These are phyloP conservation scores for Noctua janthe DNA, from an alignment of 2,888 invertebrate species.

Conservation along the genomic window DNA sequence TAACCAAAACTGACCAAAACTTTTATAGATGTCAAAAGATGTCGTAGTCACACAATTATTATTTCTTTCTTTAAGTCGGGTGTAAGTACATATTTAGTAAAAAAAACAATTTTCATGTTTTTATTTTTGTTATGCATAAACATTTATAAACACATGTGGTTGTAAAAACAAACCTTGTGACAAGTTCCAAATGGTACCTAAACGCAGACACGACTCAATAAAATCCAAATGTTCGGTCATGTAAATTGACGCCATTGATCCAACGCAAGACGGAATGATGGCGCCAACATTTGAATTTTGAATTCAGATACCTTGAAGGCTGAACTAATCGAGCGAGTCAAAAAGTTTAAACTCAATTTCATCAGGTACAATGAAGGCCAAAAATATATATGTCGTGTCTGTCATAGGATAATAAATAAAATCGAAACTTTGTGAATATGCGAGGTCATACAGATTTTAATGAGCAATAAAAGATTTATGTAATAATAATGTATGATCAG, in stretches of 20 bases:
- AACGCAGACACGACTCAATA: slow-evolving; percentile 37
- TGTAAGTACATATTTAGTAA: neutral
- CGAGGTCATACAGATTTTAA: neutral
- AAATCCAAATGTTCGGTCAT: slow-evolving; percentile 38
- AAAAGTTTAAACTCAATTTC: slow-evolving; percentile 73
- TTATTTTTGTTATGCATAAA: slow-evolving; percentile 1
- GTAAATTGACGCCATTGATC: slow-evolving; percentile 44
- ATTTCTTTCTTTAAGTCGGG: neutral
- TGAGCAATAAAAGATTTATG: neutral
- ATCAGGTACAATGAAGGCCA: slow-evolving; percentile 42
- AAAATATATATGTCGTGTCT: neutral
- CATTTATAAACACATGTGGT: slow-evolving; percentile 20
- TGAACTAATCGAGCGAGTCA: slow-evolving; percentile 65
- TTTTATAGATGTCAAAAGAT: neutral
- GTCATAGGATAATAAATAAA: neutral
- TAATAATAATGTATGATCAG: neutral
- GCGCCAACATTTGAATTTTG: slow-evolving; percentile 55
- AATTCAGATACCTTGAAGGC: slow-evolving; percentile 55
- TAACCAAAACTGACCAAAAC: neutral
- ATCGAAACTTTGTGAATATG: neutral
- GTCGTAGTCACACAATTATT: neutral
- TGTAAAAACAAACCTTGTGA: slow-evolving; percentile 28
- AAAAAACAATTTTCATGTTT: neutral
- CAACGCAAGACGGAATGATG: slow-evolving; percentile 14
- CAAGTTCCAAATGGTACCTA: slow-evolving; percentile 32